These are phyloP conservation scores for Gorsachius magnificus DNA, from an alignment of 2,797 vertebrate species.

Conservation along the genomic window DNA sequence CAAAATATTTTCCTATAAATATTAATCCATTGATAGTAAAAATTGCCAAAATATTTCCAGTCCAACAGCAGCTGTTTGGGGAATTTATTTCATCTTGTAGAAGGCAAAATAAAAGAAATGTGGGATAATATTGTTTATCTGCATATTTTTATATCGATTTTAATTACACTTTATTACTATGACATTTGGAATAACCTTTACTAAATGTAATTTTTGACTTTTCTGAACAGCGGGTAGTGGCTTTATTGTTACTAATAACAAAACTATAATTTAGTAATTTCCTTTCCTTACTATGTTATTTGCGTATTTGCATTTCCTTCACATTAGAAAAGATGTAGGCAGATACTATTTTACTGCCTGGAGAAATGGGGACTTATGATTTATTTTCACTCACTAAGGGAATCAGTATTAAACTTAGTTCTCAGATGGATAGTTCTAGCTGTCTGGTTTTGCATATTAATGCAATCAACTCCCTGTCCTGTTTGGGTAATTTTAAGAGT, in stretches of 20 bases:
- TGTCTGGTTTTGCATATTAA: background rate
- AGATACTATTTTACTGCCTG: background rate
- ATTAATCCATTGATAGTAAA: slow-evolving; percentile 24
- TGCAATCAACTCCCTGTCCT: background rate
- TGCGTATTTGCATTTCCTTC: background rate
- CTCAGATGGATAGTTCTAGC: background rate
- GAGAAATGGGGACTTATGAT: background rate
- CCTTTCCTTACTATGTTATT: background rate
- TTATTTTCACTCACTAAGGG: background rate
- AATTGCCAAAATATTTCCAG: background rate
- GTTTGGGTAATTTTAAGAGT: background rate
- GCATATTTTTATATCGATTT: background rate
- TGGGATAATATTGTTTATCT: background rate
- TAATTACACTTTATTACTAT: slow-evolving; percentile 7
- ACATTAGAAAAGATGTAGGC: background rate
- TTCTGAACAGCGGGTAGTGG: background rate
- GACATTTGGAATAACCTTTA: slow-evolving; percentile 36
- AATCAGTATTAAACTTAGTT: background rate
- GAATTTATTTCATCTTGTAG: background rate
- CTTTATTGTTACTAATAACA: slow-evolving; percentile 7
- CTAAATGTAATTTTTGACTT: slow-evolving; percentile 18
- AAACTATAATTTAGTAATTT: slow-evolving; percentile 9
- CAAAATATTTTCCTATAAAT: slow-evolving; percentile 32
- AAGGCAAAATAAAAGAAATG: background rate
- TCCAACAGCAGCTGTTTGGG: background rate